Percentiles rank a stretch among this genome's conserved stretches.
Conservation (phyloP, 2,888 invertebrate genomes). For the Callyntrura sp. region DNA sequence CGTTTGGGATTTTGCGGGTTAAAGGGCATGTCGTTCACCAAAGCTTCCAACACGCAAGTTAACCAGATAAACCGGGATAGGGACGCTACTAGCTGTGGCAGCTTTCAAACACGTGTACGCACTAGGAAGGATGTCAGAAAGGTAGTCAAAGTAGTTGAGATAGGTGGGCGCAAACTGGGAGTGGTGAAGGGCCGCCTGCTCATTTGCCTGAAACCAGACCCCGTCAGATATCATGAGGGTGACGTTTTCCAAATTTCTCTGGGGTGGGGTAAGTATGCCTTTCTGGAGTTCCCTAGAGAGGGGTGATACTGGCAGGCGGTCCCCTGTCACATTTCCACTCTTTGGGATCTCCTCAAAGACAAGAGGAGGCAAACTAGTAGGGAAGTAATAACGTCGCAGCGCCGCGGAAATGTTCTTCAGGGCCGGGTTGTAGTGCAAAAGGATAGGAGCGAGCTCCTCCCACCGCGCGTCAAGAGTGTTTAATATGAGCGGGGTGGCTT, state of each 20-base stretch:
- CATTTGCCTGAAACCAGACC: conserved; percentile 73
- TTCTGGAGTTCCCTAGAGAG: too few relatives aligned
- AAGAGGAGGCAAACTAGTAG: too few relatives aligned
- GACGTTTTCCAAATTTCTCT: conserved; percentile 76
- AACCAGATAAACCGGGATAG: too few relatives aligned
- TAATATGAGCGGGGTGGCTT: too few relatives aligned
- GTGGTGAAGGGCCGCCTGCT: conserved; percentile 68
- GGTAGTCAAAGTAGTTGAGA: conserved; percentile 75
- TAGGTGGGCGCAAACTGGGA: conserved; percentile 74
- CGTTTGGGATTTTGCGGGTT: conserved; percentile 50
- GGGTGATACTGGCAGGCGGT: too few relatives aligned
- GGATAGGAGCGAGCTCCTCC: conserved; percentile 76
- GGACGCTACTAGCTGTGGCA: conserved; percentile 53
- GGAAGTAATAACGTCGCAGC: conserved; percentile 78
- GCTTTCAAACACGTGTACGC: conserved; percentile 73
- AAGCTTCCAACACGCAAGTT: conserved; percentile 51
- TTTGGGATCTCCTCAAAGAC: too few relatives aligned
- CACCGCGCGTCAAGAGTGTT: too few relatives aligned
- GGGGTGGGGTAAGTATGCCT: conserved; percentile 73
- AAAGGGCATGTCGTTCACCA: conserved; percentile 67
- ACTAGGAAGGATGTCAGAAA: conserved; percentile 71
- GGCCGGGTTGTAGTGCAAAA: conserved; percentile 71
- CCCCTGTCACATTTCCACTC: too few relatives aligned
- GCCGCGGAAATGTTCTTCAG: conserved; percentile 69
- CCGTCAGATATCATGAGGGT: conserved; percentile 80